Evolutionary conservation across 2,888 invertebrate genomes (phyloP).

Genomic region (Apocheima hispidaria): DNA sequence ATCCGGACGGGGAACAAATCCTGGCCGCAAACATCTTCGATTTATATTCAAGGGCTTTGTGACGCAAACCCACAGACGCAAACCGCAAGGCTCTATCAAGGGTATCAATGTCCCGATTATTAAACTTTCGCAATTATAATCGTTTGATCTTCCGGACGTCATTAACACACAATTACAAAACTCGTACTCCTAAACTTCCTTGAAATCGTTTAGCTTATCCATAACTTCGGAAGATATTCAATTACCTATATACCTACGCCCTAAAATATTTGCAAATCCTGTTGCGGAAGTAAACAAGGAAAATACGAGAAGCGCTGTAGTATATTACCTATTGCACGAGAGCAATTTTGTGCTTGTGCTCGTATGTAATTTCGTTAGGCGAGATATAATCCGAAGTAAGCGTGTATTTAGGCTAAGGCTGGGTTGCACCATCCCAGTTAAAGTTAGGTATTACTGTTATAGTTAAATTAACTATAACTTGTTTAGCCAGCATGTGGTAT

Average conservation of each 20-base stretch:
- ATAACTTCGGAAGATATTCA: constrained; percentile 21
- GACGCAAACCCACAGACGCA: no score
- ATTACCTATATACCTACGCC: no score
- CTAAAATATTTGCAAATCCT: constrained; percentile 27
- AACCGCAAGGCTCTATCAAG: constrained; percentile 8
- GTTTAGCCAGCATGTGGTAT: no score
- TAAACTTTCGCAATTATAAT: constrained; percentile 26
- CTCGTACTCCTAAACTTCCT: background rate
- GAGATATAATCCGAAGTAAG: constrained; percentile 24
- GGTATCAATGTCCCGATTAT: constrained; percentile 17
- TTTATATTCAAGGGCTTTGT: background rate
- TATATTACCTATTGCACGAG: constrained; percentile 12
- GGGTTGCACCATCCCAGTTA: background rate
- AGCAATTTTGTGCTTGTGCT: constrained; percentile 23
- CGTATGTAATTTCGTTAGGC: constrained; percentile 24
- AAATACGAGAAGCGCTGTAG: constrained; percentile 18
- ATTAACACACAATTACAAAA: constrained; percentile 12
- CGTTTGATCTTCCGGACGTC: constrained; percentile 11
- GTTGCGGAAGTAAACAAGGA: constrained; percentile 29
- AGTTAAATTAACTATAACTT: no score
- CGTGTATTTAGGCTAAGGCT: background rate
- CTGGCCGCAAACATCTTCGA: background rate
- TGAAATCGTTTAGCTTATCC: constrained; percentile 5
- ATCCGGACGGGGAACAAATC: no score
- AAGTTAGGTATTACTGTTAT: no score